Evolutionary conservation across 1,140 invertebrate species (phyloP).

Genomic region (Caenorhabditis latens): DNA sequence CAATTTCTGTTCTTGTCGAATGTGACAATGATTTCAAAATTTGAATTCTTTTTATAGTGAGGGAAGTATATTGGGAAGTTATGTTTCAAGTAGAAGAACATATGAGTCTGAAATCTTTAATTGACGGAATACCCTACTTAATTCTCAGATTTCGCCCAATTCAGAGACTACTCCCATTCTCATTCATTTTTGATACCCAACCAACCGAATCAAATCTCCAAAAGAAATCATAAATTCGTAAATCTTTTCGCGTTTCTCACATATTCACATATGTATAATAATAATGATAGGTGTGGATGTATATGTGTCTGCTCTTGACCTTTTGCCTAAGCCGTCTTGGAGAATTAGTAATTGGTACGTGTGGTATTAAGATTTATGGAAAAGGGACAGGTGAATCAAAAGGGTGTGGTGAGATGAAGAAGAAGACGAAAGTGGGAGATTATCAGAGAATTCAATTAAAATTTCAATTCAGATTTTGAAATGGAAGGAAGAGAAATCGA

Average conservation of each 20-base stretch:
- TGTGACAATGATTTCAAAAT: constrained; percentile 1
- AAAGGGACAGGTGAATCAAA: constrained; percentile 35
- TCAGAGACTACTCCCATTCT: background rate
- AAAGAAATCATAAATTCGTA: background rate
- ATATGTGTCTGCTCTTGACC: constrained; percentile 33
- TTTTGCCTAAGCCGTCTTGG: constrained; percentile 33
- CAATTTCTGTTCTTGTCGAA: constrained; percentile 35
- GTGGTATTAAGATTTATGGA: background rate
- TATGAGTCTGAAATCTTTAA: no score
- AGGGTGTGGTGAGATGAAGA: background rate
- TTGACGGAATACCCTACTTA: no score
- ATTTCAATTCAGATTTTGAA: background rate
- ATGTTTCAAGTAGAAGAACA: no score
- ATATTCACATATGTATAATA: background rate
- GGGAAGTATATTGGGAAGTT: no score
- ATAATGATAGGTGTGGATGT: constrained; percentile 12
- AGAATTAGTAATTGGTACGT: constrained; percentile 36
- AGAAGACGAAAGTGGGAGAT: background rate
- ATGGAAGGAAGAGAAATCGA: constrained; percentile 13
- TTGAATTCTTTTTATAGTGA: background rate
- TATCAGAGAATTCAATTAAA: constrained; percentile 14
- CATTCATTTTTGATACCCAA: background rate
- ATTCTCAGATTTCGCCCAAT: background rate
- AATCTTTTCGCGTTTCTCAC: background rate
- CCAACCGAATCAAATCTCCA: background rate